Percentiles rank a stretch among this genome's conserved stretches.
These are phyloP conservation scores for Digitonthophagus gazella DNA, from an alignment of 2,888 invertebrate genomes.

Conservation along the genomic window DNA sequence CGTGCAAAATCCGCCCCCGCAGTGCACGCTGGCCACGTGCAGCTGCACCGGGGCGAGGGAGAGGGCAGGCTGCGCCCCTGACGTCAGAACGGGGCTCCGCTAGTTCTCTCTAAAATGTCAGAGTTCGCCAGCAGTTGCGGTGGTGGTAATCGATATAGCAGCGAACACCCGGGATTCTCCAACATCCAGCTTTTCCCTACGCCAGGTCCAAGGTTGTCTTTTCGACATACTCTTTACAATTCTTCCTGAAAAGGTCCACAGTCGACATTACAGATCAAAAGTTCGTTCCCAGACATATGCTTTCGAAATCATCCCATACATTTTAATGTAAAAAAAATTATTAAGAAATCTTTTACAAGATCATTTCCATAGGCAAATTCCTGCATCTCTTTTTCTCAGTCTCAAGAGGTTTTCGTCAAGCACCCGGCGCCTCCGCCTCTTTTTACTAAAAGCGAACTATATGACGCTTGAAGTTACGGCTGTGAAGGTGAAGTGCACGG, in stretches of 20 bases:
- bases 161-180: conserved; percentile 39
- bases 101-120: conserved; percentile 36
- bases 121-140: conserved; percentile 37
- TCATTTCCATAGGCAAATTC: no score
- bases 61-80: conserved; percentile 27
- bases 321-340: no score
- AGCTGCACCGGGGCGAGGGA: not conserved
- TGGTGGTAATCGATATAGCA: conserved; percentile 40
- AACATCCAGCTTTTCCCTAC: no score
- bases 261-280: not conserved
- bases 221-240: no score
- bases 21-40: not conserved
- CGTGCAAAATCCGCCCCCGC: no score
- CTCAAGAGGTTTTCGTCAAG: no score
- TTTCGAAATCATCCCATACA: no score
- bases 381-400: no score
- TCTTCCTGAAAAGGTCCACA: not conserved
- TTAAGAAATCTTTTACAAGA: no score
- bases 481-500: not conserved
- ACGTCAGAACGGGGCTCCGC: conserved; percentile 31
- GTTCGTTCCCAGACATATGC: no score
- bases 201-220: conserved; percentile 31
- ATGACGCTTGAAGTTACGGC: not conserved
- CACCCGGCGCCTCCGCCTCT: no score
- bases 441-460: not conserved